Evolutionary conservation across 2,888 invertebrate species (phyloP), one percentile per base, ranked within the genome.

Genomic region (Patella caerulea): DNA sequence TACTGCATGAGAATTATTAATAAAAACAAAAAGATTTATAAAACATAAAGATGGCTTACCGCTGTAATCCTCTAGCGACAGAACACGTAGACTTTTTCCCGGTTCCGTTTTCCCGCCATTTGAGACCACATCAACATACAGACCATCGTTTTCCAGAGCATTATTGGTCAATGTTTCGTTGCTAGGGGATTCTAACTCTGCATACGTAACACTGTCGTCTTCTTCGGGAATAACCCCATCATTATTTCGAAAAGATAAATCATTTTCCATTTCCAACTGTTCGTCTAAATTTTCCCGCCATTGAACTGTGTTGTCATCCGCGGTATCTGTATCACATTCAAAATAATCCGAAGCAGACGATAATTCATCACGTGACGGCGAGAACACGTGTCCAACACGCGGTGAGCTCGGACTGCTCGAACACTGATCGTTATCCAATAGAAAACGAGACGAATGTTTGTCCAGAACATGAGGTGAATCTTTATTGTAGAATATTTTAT

Each of bases 361-460:
- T 34, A 73, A 55, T 55, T 54, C 69, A 70, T 73, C 69, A 45
- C 70, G 73, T 19, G 72, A 53, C 14, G 76, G 56, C 5, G 65
- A 34, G 59, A 24, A 34, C 5, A 29, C 59, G 74, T 65, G 65
- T 12, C 65, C 65, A 65, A 24, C 65, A 65, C 65, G 65, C 2
- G 65, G 65, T 4, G 65, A 65, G 24, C 24, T 65, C 19, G 65
- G 65, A 7, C 19, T 65, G 24, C 65, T 65, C 19, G 65, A 65
- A 11, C 19, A 65, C 19, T 65, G 19, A 65, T 65, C 19, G 11
- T 19, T 65, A 65, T 65, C 65, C 24, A 65, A 24, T 24, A 65
- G 65, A 19, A 65, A 15, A 14, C 65, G 65, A 24, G 65, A 24
- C 4, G 19, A 24, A 19, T 65, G 65, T 65, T 65, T 65, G 19